Percentiles rank a stretch among this genome's conserved stretches.
Evolutionary conservation across 2,888 invertebrate genomes (phyloP).

Genomic region (Pheosia tremula): DNA sequence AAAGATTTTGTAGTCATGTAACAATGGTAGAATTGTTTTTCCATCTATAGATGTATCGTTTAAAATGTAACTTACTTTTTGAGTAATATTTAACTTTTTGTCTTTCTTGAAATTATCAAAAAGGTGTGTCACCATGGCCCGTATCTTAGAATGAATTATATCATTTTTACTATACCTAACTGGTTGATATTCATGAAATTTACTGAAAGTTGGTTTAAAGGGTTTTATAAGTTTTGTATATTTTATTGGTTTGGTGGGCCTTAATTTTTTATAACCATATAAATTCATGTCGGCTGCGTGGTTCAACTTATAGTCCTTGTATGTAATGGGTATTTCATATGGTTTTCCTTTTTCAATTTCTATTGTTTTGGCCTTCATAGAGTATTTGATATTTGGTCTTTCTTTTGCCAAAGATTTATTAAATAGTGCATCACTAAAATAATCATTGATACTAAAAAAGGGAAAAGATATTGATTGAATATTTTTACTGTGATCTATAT

Average conservation of each 20-base stretch:
- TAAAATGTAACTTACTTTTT: neutral
- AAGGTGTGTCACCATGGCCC: neutral
- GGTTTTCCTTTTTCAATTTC: neutral
- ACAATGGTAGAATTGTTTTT: conserved; percentile 6
- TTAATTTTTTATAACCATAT: neutral
- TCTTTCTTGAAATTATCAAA: neutral
- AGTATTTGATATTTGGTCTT: neutral
- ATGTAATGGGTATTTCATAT: neutral
- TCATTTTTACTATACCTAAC: neutral
- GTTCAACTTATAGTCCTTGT: neutral
- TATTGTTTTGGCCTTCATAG: neutral
- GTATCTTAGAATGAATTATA: neutral
- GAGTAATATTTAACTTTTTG: neutral
- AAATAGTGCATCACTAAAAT: neutral
- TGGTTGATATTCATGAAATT: neutral
- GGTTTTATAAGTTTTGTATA: neutral
- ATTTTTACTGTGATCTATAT: neutral
- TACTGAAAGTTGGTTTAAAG: neutral
- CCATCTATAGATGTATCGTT: neutral
- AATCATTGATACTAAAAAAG: neutral
- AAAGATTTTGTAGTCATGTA: neutral
- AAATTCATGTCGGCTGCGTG: neutral
- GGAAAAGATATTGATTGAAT: neutral
- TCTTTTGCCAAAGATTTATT: neutral
- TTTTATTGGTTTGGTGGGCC: neutral